A percentile compares a stretch with the other conserved stretches of the same genome.
Conservation (phyloP, 2,888 invertebrate species). For the Macrophya alboannulata region DNA sequence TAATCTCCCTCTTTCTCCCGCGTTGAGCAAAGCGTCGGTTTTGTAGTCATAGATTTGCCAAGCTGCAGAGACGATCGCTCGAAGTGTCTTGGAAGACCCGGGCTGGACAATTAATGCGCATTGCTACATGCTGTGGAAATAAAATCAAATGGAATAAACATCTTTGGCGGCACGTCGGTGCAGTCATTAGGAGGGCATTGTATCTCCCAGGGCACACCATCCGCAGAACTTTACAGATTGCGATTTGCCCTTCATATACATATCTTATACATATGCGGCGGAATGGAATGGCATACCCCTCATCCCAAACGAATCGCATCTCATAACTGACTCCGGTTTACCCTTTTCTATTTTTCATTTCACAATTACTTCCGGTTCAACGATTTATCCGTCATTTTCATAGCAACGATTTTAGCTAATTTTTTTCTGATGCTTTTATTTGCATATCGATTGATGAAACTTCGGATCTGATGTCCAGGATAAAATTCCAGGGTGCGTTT, state of each 20-base stretch:
- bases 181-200: conserved; percentile 52
- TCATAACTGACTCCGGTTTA: conserved; percentile 9
- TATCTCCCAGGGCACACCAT: conserved; percentile 51
- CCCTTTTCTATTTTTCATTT: background rate
- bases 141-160: conserved; percentile 50
- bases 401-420: background rate
- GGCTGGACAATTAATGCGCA: conserved; percentile 53
- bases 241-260: conserved; percentile 34
- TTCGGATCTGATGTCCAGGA: background rate
- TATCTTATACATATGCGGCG: background rate
- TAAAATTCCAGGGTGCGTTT: background rate
- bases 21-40: background rate
- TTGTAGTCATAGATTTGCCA: background rate
- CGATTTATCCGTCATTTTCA: background rate
- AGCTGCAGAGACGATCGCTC: background rate
- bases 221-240: conserved; percentile 39
- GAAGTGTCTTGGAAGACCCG: conserved; percentile 13
- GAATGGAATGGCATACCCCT: background rate
- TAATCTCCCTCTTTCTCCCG: background rate
- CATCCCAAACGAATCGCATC: conserved; percentile 2
- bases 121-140: conserved; percentile 50
- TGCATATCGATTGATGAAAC: background rate
- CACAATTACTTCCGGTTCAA: background rate
- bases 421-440: background rate
- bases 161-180: conserved; percentile 42